phyloP scores from a whole-genome alignment of 2,888 invertebrate genomes.

The Cephonodes hylas region DNA sequence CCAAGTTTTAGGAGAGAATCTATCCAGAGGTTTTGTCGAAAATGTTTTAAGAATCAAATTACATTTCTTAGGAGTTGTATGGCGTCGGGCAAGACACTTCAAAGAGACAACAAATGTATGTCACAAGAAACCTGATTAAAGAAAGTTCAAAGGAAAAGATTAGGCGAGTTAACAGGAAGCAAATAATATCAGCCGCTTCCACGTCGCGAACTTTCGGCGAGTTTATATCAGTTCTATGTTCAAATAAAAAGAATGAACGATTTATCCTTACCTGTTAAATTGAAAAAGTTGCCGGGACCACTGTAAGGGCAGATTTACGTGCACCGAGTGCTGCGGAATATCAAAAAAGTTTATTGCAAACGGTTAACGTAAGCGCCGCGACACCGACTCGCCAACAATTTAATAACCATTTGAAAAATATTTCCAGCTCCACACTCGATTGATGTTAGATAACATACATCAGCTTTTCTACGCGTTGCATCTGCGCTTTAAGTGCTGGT shows the following conservation, averaged over 20 bases:
- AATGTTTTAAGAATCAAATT: too few relatives aligned
- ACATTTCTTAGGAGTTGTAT: not conserved
- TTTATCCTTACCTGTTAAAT: slow-evolving; percentile 81
- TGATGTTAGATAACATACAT: not conserved
- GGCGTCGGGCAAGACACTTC: too few relatives aligned
- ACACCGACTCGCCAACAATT: slow-evolving; percentile 46
- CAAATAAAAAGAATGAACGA: slow-evolving; percentile 80
- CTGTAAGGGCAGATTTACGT: slow-evolving; percentile 77
- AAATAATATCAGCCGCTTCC: slow-evolving; percentile 57
- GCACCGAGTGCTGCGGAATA: slow-evolving; percentile 75
- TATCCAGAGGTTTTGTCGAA: too few relatives aligned
- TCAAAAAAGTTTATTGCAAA: slow-evolving; percentile 76
- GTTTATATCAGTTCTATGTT: slow-evolving; percentile 78
- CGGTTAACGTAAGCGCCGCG: slow-evolving; percentile 51
- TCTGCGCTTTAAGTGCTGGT: too few relatives aligned
- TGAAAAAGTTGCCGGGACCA: slow-evolving; percentile 79
- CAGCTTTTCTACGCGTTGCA: too few relatives aligned
- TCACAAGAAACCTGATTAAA: slow-evolving; percentile 20
- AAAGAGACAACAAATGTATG: not conserved
- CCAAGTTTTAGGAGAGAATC: not conserved
- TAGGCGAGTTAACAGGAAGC: slow-evolving; percentile 60
- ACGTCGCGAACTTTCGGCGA: slow-evolving; percentile 60
- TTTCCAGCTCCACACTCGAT: not conserved
- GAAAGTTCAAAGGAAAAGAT: slow-evolving; percentile 51
- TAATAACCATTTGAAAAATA: slow-evolving; percentile 62